Evolutionary conservation across 2,113 vertebrate genomes (phyloP), one percentile per base, ranked within the genome.

Genomic region (Rattus norvegicus): DNA sequence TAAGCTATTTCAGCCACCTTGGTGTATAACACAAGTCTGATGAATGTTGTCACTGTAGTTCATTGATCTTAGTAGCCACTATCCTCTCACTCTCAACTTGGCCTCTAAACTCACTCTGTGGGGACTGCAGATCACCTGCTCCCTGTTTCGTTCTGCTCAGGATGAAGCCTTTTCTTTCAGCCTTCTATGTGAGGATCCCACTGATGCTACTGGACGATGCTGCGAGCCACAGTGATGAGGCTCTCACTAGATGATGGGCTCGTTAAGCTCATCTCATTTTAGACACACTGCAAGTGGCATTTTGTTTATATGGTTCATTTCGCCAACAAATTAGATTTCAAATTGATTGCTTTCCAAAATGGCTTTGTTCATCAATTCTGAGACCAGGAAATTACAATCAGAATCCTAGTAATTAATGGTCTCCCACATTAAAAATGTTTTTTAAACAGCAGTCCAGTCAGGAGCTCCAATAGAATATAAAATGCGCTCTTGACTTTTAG

Each of bases 291-390:
- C 98, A 97, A 98, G 98, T 98, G 98, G 98, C 98, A 98, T 99
- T 99, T 98, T 98, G 98, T 99, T 99, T 99, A 98, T 98, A 99
- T 98, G 99, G 98, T 98, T 99, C 99, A 98, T 99, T 99, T 98
- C 98, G 86, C 98, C 98, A 98, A 99, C 99, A 99, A 99, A 99
- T 99, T 99, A 98, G 98, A 98, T 99, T 98, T 98, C 97, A 98
- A 98, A 99, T 98, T 98, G 98, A 99, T 98, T 98, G 98, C 98
- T 98, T 98, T 99, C 98, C 95, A 97, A 98, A 99, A 98, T 98
- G 96, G 98, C 98, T 99, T 98, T 98, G 98, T 98, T 99, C 98
- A 99, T 99, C 98, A 98, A 95, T 98, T 98, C 98, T 95, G 97
- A 97, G 98, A 97, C 92, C 93, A 98, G 91, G 98, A 98, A 98